Conservation (phyloP, 2,113 vertebrate genomes). For the Perccottus glenii region DNA sequence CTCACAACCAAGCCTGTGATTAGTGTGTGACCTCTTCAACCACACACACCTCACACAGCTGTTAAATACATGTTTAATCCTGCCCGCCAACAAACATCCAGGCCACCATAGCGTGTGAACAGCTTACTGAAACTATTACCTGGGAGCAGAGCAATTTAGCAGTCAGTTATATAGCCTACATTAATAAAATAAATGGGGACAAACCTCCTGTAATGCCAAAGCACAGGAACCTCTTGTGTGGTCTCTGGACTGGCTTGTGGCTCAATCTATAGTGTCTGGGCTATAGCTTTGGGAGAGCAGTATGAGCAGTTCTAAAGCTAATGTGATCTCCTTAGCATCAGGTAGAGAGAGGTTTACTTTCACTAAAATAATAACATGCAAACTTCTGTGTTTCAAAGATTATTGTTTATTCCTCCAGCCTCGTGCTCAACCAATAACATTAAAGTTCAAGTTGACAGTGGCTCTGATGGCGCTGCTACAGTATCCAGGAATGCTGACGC, state of each 20-base stretch:
- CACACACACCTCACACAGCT: not conserved
- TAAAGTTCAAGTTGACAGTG: conserved; percentile 51
- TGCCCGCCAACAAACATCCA: conserved; percentile 66
- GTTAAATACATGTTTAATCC: conserved; percentile 4
- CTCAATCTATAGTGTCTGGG: conserved; percentile 55
- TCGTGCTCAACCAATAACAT: conserved; percentile 71
- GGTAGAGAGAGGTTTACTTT: conserved; percentile 44
- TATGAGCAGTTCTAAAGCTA: conserved; percentile 72
- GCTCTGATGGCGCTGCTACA: conserved; percentile 43
- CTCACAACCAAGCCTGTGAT: conserved; percentile 59
- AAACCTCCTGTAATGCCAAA: conserved; percentile 39
- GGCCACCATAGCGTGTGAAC: conserved; percentile 51
- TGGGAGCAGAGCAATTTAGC: conserved; percentile 67
- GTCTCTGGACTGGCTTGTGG: conserved; percentile 67
- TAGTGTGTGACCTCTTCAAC: conserved; percentile 35
- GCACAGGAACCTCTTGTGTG: conserved; percentile 41
- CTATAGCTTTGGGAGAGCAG: conserved; percentile 57
- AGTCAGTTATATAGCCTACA: conserved; percentile 61
- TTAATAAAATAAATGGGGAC: conserved; percentile 40
- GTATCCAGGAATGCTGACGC: conserved; percentile 66
- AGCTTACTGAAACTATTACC: conserved; percentile 48
- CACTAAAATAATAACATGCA: not conserved
- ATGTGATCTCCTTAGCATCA: conserved; percentile 47
- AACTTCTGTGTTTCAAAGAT: not conserved
- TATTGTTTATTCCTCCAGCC: conserved; percentile 47